These are phyloP conservation scores for Agrotis ipsilon DNA, from an alignment of 2,888 invertebrate species.

Conservation along the genomic window DNA sequence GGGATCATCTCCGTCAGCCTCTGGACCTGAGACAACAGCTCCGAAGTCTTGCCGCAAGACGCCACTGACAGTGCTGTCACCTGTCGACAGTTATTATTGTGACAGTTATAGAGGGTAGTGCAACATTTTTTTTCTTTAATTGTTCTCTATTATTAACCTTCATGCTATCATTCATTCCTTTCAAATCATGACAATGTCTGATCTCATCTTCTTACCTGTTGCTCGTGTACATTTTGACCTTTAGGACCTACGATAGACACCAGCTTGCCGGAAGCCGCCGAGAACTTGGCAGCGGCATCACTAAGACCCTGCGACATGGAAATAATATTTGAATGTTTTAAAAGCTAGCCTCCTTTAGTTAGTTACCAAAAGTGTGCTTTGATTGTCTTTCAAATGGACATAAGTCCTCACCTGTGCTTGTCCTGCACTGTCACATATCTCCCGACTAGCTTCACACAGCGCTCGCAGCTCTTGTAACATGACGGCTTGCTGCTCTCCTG, in stretches of 20 bases:
- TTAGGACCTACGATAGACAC: slow-evolving; percentile 67
- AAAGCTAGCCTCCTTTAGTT: no score
- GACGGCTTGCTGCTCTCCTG: slow-evolving; percentile 18
- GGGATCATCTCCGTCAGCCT: slow-evolving; percentile 66
- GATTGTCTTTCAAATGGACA: no score
- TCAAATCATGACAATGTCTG: background rate
- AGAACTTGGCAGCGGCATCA: slow-evolving; percentile 70
- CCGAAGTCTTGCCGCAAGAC: slow-evolving; percentile 70
- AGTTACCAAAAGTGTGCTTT: no score
- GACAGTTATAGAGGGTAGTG: no score
- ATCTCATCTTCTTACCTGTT: slow-evolving; percentile 61
- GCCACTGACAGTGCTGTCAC: slow-evolving; percentile 61
- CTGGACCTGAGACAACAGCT: slow-evolving; percentile 71
- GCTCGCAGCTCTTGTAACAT: slow-evolving; percentile 42
- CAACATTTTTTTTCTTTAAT: no score
- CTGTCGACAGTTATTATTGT: background rate
- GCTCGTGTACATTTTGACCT: slow-evolving; percentile 57
- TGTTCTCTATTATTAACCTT: no score
- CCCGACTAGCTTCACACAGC: slow-evolving; percentile 47
- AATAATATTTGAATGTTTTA: no score
- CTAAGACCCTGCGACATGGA: slow-evolving; percentile 64
- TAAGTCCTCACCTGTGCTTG: slow-evolving; percentile 28
- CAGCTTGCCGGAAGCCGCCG: slow-evolving; percentile 71
- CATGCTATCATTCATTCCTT: no score
- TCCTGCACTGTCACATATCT: slow-evolving; percentile 41